Evolutionary conservation across 2,113 vertebrate species (phyloP), one percentile per base, ranked within the genome.

Genomic region (Oncorhynchus masou): DNA sequence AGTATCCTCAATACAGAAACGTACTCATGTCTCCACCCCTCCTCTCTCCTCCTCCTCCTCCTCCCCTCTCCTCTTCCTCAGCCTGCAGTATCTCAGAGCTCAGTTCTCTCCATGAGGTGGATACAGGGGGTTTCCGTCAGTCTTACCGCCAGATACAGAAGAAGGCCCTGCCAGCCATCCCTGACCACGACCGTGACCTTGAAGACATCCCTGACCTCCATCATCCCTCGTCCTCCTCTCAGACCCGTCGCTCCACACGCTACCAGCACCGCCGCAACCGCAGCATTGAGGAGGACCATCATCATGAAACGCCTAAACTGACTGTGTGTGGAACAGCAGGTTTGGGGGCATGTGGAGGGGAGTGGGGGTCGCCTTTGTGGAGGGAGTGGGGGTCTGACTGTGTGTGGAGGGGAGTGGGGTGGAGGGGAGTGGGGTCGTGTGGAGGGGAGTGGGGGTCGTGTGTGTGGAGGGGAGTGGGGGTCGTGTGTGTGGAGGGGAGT

Each of bases 31-130:
- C 31, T 9, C n/a, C 2, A 9, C 51, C 68, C 51, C 27, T 67
- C 22, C 6, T 2, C 6, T 54, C 71, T 54, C 66, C 68, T 34
- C 15, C 54, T 67, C 12, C 15, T 27, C 27, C 12, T 5, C 12
- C n/a, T n/a, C n/a, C n/a, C n/a, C n/a, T 5, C 27, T 31, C 27
- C 15, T 67, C 15, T 8, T 5, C 27, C 27, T 68, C 82, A 99
- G 98, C 97, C 70, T 96, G 95, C 88, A 96, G 94, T 88, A 81
- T 95, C 74, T 99, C 97, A 0, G 97, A 99, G 87, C 94, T 99
- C 71, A 98, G 96, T 82, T 99, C 97, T 1, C 91, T 99, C 75
- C 98, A 99, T 0, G 96, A 99, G 1, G 95, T 94, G 1, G 95
- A 96, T 75, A 57, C 90, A 2, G 92, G 86, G 59, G 91, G 86